Percentiles rank a stretch among this genome's conserved stretches.
Evolutionary conservation across 2,797 vertebrate genomes (phyloP).

Genomic region (Eutrigla gurnardus): DNA sequence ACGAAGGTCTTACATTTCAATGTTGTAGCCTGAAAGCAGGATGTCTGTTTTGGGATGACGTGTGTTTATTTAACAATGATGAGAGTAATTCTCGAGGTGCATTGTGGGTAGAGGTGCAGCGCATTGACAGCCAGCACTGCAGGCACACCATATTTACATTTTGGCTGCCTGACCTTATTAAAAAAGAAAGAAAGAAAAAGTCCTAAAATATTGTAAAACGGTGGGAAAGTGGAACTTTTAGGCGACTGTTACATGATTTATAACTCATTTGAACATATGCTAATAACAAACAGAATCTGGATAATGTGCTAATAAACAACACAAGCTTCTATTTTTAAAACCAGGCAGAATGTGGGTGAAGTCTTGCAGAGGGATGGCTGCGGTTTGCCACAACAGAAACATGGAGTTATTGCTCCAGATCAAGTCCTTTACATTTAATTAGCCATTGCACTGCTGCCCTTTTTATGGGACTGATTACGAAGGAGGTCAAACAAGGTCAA

Average conservation of each 20-base stretch:
- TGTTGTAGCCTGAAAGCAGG: constrained; percentile 13
- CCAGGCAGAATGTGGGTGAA: constrained; percentile 19
- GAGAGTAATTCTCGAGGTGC: constrained; percentile 43
- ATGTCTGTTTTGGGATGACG: constrained; percentile 17
- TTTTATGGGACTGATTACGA: constrained; percentile 29
- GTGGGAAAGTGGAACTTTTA: constrained; percentile 9
- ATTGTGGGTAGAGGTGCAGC: constrained; percentile 32
- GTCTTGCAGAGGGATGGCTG: constrained; percentile 10
- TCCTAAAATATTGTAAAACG: constrained; percentile 32
- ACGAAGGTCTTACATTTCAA: constrained; percentile 18
- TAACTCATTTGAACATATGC: constrained; percentile 12
- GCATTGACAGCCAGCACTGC: constrained; percentile 37
- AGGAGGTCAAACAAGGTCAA: constrained; percentile 27
- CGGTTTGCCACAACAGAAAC: constrained; percentile 12
- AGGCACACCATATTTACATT: constrained; percentile 60
- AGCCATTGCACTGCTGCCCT: constrained; percentile 34
- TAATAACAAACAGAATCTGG: constrained; percentile 14
- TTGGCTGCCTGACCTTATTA: constrained; percentile 53
- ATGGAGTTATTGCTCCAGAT: constrained; percentile 72
- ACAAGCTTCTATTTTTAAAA: constrained; percentile 23
- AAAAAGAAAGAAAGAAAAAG: background rate
- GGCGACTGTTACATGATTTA: constrained; percentile 31
- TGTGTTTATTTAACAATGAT: background rate
- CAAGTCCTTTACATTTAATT: constrained; percentile 49
- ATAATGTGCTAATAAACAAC: constrained; percentile 47